Evolutionary conservation across 2,888 invertebrate species (phyloP), one percentile per base, ranked within the genome.

Genomic region (Smittia aterrima): DNA sequence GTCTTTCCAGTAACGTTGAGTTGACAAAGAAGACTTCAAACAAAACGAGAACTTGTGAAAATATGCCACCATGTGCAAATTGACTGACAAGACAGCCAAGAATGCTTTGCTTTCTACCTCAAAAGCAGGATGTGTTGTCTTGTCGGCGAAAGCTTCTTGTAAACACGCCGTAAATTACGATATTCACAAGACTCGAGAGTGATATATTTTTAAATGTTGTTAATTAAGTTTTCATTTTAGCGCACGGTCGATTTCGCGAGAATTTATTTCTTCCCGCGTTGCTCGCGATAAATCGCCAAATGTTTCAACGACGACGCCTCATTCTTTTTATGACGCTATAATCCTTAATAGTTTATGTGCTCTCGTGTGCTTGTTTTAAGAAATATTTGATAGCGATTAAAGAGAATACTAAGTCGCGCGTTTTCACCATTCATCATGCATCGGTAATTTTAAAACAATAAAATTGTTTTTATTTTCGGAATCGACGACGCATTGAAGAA

Each of bases 221-320:
- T 58, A 58, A 58, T 58, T 58, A 58, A 58, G 20, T 58, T 58
- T 58, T 58, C 58, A 22, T 58, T 58, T 58, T 47, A 16, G 47
- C 47, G 47, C 47, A 16, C 47, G 58, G 58, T 58, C 58, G 16
- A 47, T 16, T 47, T 47, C 22, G 58, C 18, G 22, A 58, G 18
- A 18, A 58, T 22, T 58, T 22, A 47, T 18, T 47, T 13, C 16
- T 47, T n/a, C n/a, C n/a, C n/a, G n/a, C n/a, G n/a, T n/a, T n/a
- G n/a, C 22, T 58, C 20, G 22, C 22, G 58, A 58, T 58, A 58
- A 22, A 58, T 22, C 58, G 22, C 58, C 58, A n/a, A 58, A 58
- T 22, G 6, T 22, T 22, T 58, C 11, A n/a, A 13, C 3, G 16
- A 6, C 11, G 11, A 3, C 47, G 16, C 2, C 16, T 47, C 47